Conservation (phyloP, 2,888 invertebrate genomes). For the Sclerodermus sp. region DNA sequence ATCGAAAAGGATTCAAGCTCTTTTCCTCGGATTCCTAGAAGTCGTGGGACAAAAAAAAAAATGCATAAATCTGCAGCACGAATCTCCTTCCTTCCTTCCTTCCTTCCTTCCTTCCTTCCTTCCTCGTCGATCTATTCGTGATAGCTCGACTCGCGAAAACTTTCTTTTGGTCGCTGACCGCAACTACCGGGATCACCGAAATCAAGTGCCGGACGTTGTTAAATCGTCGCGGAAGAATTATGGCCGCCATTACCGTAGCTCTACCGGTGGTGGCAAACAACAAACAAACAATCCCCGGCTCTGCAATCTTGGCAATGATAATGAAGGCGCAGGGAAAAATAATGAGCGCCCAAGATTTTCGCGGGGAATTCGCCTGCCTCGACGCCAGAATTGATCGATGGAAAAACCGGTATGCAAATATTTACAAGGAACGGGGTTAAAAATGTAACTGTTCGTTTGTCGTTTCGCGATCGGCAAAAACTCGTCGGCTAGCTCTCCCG, state of each 20-base stretch:
- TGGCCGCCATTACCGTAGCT: conserved; percentile 9
- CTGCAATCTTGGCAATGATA: neutral
- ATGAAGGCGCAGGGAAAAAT: neutral
- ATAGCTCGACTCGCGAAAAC: too few species aligned
- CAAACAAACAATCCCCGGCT: neutral
- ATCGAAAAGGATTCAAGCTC: too few species aligned
- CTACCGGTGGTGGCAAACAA: neutral
- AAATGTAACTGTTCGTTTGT: too few species aligned
- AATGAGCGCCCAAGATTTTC: neutral
- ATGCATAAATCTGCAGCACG: too few species aligned
- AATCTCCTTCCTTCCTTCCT: too few species aligned
- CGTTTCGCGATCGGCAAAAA: too few species aligned
- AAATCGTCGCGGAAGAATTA: conserved; percentile 1
- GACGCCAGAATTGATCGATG: neutral
- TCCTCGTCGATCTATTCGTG: too few species aligned
- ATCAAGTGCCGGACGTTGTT: conserved; percentile 12
- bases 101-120: too few species aligned
- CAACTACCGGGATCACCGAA: conserved; percentile 4
- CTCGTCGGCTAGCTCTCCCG: too few species aligned
- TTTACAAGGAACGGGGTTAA: conserved; percentile 8
- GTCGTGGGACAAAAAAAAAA: too few species aligned
- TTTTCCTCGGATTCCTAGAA: too few species aligned
- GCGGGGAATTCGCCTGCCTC: neutral
- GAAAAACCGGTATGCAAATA: conserved; percentile 18
- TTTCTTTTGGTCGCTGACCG: conserved; percentile 2